Evolutionary conservation across 1,140 invertebrate genomes (phyloP), one percentile per base, ranked within the genome.

Genomic region (Trichomalopsis sarcophagae): DNA sequence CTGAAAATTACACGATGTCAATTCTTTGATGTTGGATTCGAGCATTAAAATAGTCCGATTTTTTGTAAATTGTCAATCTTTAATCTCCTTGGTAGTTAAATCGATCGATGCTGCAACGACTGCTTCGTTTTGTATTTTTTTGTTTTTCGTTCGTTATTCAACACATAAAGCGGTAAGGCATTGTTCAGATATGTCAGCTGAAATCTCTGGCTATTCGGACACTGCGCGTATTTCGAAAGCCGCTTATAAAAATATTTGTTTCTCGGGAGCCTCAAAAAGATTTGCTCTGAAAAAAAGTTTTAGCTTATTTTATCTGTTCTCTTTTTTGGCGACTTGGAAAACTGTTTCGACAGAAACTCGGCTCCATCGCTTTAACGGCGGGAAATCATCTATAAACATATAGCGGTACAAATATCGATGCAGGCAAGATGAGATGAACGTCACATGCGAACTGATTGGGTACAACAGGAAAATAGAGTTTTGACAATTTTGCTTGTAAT

Each of bases 151-250:
- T 86, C 84, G 87, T 89, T 90, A 87, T 89, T 91, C 89, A 90
- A 91, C 89, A 91, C 89, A 88, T 89, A 92, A 93, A 93, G 92
- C 92, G 89, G 89, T 93, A 93, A 93, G 92, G 92, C 92, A 93
- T 93, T 92, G 91, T 93, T 91, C 78, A 91, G 92, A 93, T 93
- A 93, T 93, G 92, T 93, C 89, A 91, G 91, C 91, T 93, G 91
- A 92, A 91, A 91, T 92, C 89, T 92, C 89, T 88, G 90, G 89
- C 89, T 89, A 89, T 91, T 89, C 90, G 88, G 89, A 90, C 89
- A 88, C 89, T 87, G 88, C 89, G 89, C 88, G 88, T 91, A 89
- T 89, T 92, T 92, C 87, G 91, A 92, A 92, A 90, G 91, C 91
- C 89, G 89, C 90, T 92, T 93, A 93, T 89, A 93, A 93, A 93